Evolutionary conservation across 2,797 vertebrate genomes (phyloP).

Genomic region (Apogon hyalosoma): DNA sequence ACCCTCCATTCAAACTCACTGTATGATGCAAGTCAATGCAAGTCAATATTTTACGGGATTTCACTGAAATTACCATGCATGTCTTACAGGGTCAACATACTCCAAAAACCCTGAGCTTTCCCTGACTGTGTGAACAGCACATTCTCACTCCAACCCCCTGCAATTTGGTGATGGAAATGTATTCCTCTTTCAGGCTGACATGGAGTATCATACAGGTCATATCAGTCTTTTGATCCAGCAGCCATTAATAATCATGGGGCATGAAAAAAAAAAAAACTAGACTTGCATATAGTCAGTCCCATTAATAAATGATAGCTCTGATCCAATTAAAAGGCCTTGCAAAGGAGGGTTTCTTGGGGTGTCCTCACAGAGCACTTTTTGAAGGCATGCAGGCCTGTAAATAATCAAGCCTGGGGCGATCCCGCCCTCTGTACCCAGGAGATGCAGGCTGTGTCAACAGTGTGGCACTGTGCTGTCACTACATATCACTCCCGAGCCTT

Average conservation of each 20-base stretch:
- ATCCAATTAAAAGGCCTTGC: slow-evolving; percentile 83
- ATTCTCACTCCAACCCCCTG: slow-evolving; percentile 42
- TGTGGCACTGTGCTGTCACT: slow-evolving; percentile 83
- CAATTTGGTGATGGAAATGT: slow-evolving; percentile 69
- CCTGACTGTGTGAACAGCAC: slow-evolving; percentile 40
- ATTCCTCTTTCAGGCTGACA: slow-evolving; percentile 71
- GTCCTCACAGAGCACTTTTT: slow-evolving; percentile 73
- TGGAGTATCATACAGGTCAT: slow-evolving; percentile 73
- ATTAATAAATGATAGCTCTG: slow-evolving; percentile 86
- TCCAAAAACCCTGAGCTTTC: slow-evolving; percentile 50
- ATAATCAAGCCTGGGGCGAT: slow-evolving; percentile 83
- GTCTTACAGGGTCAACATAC: slow-evolving; percentile 72
- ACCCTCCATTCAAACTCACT: slow-evolving; percentile 54
- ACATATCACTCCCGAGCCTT: slow-evolving; percentile 84
- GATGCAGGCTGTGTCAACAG: slow-evolving; percentile 85
- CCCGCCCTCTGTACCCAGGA: slow-evolving; percentile 80
- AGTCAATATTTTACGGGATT: slow-evolving; percentile 78
- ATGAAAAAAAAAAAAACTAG: slow-evolving; percentile 68
- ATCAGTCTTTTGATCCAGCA: slow-evolving; percentile 79
- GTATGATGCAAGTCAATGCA: slow-evolving; percentile 81
- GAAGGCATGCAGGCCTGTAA: slow-evolving; percentile 79
- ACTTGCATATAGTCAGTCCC: slow-evolving; percentile 74
- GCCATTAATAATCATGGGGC: slow-evolving; percentile 81
- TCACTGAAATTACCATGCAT: slow-evolving; percentile 74
- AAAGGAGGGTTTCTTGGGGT: slow-evolving; percentile 74